A percentile compares a stretch with the other conserved stretches of the same genome.
These are phyloP conservation scores for Papilio gigon DNA, from an alignment of 2,888 invertebrate species.

Conservation along the genomic window DNA sequence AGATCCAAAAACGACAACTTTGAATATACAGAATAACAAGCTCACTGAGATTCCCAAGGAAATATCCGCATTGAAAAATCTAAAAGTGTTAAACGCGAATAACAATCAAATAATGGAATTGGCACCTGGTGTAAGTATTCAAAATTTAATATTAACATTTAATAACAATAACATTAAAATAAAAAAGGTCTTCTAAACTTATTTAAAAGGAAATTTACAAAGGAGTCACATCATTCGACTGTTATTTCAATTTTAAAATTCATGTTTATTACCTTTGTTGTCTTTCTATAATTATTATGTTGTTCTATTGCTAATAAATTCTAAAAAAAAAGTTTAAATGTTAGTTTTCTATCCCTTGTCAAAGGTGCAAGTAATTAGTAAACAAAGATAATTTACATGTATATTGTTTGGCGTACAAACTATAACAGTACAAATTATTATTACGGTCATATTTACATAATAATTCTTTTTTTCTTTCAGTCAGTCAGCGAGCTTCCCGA, in stretches of 20 bases:
- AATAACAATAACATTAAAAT: no score
- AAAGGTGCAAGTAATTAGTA: background rate
- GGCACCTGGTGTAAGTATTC: conserved; percentile 66
- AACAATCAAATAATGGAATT: conserved; percentile 69
- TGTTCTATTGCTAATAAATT: no score
- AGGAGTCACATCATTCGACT: background rate
- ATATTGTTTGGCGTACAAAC: no score
- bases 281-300: background rate
- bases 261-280: background rate
- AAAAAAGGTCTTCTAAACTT: background rate
- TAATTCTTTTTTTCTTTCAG: conserved; percentile 57
- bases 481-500: conserved; percentile 73
- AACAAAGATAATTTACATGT: background rate
- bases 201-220: background rate
- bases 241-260: background rate
- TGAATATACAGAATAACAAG: conserved; percentile 73
- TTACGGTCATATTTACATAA: background rate
- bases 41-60: conserved; percentile 70
- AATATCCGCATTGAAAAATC: conserved; percentile 62
- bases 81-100: conserved; percentile 67
- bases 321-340: no score
- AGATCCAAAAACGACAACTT: conserved; percentile 63
- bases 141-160: background rate
- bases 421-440: no score
- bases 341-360: background rate